These are phyloP conservation scores for Lordiphosa andalusiaca DNA, from an alignment of 2,888 invertebrate species.

Conservation along the genomic window DNA sequence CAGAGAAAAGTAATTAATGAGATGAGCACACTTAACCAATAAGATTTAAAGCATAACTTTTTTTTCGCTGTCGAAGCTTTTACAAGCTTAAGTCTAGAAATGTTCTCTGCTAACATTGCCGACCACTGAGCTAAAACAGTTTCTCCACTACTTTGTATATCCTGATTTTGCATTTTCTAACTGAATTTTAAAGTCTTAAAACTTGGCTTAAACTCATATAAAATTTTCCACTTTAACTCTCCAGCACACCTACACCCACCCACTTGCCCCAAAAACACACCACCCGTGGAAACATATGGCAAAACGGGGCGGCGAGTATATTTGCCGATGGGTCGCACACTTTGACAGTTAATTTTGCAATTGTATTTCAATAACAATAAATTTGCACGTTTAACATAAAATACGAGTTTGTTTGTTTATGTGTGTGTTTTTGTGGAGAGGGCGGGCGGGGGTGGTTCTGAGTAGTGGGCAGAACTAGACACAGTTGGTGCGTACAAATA, in stretches of 20 bases:
- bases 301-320: slow-evolving; percentile 33
- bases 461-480: slow-evolving; percentile 23
- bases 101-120: no score
- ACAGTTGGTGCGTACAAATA: slow-evolving; percentile 59
- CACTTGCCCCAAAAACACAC: neutral
- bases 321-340: slow-evolving; percentile 67
- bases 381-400: slow-evolving; percentile 72
- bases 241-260: neutral
- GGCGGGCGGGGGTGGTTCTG: slow-evolving; percentile 10
- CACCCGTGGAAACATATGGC: slow-evolving; percentile 55
- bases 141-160: no score
- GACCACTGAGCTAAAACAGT: no score
- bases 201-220: no score
- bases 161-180: no score
- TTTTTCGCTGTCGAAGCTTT: no score
- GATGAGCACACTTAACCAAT: no score
- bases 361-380: slow-evolving; percentile 79
- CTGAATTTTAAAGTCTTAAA: no score
- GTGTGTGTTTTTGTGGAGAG: slow-evolving; percentile 13
- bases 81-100: no score
- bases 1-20: no score
- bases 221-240: neutral
- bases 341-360: slow-evolving; percentile 79
- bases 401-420: slow-evolving; percentile 45
- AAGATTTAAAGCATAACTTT: no score